Percentiles rank a stretch among this genome's conserved stretches.
Evolutionary conservation across 2,113 vertebrate genomes (phyloP).

Genomic region (Dipodomys stephensi): DNA sequence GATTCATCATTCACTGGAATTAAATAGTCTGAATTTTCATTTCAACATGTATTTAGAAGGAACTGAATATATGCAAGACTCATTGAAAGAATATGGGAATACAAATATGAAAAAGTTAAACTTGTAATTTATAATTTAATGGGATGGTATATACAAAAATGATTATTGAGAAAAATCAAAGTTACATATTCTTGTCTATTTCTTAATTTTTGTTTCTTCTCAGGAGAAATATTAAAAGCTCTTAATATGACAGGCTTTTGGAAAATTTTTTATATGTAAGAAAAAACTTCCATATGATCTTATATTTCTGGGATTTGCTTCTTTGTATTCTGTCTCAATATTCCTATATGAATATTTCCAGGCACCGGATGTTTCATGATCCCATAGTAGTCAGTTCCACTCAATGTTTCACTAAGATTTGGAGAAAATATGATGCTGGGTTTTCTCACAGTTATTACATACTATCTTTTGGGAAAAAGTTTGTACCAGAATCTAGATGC

Average conservation of each 20-base stretch:
- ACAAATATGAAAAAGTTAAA: background rate
- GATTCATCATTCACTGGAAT: slow-evolving; percentile 38
- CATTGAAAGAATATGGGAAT: background rate
- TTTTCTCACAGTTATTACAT: background rate
- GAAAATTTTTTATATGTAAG: background rate
- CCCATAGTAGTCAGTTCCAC: background rate
- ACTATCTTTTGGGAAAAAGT: background rate
- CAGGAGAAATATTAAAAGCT: background rate
- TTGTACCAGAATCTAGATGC: background rate
- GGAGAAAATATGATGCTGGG: background rate
- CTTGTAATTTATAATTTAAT: background rate
- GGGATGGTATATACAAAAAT: background rate
- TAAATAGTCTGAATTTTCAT: slow-evolving; percentile 7
- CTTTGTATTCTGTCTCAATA: background rate
- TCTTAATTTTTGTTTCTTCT: slow-evolving; percentile 20
- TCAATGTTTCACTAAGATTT: background rate
- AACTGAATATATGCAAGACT: background rate
- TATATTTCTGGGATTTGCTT: background rate
- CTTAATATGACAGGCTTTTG: background rate
- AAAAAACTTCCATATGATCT: background rate
- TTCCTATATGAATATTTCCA: slow-evolving; percentile 22
- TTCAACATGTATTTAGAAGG: background rate
- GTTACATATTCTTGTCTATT: background rate
- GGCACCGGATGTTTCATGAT: background rate
- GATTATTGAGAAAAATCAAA: background rate